These are phyloP conservation scores for Odontothrips loti DNA, from an alignment of 2,888 invertebrate genomes.

Conservation along the genomic window DNA sequence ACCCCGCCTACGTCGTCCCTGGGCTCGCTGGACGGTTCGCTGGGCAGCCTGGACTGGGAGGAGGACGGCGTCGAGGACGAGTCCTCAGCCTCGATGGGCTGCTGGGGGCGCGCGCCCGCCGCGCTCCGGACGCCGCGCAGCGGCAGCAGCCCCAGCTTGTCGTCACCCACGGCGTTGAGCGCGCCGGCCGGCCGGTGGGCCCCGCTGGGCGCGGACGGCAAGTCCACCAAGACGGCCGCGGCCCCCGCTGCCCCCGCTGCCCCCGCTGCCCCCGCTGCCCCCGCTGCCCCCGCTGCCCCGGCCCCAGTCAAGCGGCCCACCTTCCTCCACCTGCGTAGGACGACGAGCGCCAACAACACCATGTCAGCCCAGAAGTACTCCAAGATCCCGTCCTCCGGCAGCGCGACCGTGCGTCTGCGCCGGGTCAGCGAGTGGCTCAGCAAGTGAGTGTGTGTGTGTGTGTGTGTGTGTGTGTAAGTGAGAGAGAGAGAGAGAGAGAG, in stretches of 20 bases:
- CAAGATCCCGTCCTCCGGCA: slow-evolving; percentile 16
- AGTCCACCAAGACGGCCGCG: not conserved
- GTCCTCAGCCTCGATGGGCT: not conserved
- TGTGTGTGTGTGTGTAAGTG: no score
- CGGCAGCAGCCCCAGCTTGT: not conserved
- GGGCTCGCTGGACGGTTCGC: slow-evolving; percentile 17
- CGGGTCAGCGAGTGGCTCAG: slow-evolving; percentile 28
- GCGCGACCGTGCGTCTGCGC: slow-evolving; percentile 3
- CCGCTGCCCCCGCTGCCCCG: not conserved
- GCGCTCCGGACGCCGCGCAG: not conserved
- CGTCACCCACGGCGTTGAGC: not conserved
- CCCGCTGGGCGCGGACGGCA: slow-evolving; percentile 27
- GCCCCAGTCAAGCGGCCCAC: not conserved
- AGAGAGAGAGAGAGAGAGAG: not conserved
- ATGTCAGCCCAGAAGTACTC: slow-evolving; percentile 25
- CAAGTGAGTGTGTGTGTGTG: slow-evolving; percentile 30
- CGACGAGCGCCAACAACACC: not conserved
- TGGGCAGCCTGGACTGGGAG: slow-evolving; percentile 10
- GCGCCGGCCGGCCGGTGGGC: slow-evolving; percentile 21
- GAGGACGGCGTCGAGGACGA: not conserved
- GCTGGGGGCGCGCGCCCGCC: slow-evolving; percentile 20
- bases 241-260: not conserved
- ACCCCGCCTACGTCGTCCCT: slow-evolving; percentile 12
- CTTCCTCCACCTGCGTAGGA: not conserved
- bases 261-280: slow-evolving; percentile 5